Conservation (phyloP, 2,888 invertebrate genomes). For the Zelleria hepariella region DNA sequence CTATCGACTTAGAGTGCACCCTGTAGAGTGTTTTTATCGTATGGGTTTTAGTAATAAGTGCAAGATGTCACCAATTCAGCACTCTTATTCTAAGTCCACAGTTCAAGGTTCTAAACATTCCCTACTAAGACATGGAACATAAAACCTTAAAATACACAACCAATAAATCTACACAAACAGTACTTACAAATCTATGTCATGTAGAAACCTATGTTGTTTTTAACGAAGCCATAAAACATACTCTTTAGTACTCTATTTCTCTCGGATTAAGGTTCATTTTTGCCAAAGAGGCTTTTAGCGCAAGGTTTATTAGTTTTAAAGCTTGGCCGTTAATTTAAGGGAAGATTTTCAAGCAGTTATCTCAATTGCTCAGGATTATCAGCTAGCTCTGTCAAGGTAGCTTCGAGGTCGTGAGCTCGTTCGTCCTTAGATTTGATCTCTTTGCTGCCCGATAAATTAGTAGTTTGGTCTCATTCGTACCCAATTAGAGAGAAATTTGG, state of each 20-base stretch:
- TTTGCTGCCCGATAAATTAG: too few species aligned
- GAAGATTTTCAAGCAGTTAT: neutral
- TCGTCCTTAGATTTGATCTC: neutral
- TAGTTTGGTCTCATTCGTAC: neutral
- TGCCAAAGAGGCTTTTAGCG: constrained; percentile 11
- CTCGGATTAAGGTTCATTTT: neutral
- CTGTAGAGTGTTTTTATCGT: too few species aligned
- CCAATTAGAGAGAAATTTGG: too few species aligned
- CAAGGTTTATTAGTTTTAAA: constrained; percentile 11
- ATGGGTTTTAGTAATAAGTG: too few species aligned
- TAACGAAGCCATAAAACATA: constrained; percentile 1
- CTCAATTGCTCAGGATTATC: neutral
- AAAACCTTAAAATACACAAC: neutral
- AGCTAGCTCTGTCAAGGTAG: neutral
- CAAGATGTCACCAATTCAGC: too few species aligned
- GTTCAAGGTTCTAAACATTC: neutral
- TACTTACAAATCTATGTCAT: constrained; percentile 4
- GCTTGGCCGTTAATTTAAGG: neutral
- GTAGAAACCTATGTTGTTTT: neutral
- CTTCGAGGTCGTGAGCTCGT: neutral
- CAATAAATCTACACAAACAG: constrained; percentile 4
- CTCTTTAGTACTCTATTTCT: neutral
- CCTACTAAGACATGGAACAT: neutral
- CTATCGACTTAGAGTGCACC: too few species aligned
- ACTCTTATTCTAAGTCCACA: too few species aligned